Conservation (phyloP, 2,113 vertebrate species). For the Orthochromis malagaraziensis region DNA sequence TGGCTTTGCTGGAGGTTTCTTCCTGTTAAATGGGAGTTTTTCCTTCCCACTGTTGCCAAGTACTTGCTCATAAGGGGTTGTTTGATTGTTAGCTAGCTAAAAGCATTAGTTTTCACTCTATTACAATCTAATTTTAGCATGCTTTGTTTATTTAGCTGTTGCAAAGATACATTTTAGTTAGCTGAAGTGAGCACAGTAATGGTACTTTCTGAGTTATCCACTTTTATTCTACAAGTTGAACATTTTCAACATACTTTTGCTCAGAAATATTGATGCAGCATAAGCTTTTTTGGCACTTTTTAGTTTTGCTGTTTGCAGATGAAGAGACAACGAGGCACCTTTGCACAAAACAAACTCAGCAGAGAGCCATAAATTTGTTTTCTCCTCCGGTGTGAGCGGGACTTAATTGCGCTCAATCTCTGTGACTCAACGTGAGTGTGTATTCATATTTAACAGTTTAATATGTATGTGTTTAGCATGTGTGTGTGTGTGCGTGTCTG, state of each 20-base stretch:
- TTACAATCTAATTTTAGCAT: accelerated
- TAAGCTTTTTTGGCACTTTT: accelerated
- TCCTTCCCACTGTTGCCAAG: background rate
- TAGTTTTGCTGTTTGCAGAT: background rate
- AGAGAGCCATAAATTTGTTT: background rate
- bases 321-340: background rate
- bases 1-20: background rate
- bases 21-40: background rate
- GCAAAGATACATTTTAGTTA: accelerated
- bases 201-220: background rate
- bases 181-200: accelerated
- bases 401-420: background rate
- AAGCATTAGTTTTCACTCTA: background rate
- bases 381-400: background rate
- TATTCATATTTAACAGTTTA: conserved; percentile 24
- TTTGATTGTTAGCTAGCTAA: background rate
- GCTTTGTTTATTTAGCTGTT: background rate
- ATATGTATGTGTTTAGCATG: background rate
- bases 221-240: background rate
- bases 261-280: accelerated
- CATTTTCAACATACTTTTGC: background rate
- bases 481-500: conserved; percentile 14
- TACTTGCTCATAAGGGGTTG: background rate
- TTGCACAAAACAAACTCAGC: background rate
- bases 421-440: background rate